Evolutionary conservation across 35 echinoderm and acorn worm species (phyloP), one percentile per base, ranked within the genome.

Genomic region (Ophiothrix spiculata): DNA sequence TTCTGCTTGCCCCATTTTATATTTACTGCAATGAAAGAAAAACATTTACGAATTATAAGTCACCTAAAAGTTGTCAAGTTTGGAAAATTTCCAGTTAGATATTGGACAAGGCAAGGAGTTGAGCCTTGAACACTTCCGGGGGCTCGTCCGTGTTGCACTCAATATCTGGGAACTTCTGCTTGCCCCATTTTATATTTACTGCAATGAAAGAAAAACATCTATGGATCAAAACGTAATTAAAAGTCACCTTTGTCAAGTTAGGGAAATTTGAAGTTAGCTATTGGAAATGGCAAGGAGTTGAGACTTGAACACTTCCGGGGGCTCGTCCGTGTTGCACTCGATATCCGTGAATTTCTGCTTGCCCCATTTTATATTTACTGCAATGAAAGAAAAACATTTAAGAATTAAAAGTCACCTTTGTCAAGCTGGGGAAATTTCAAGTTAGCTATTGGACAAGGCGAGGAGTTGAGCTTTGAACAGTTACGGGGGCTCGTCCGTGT

Each of bases 1-100:
- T 99, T 99, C 86, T 99, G 92, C 77, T 94, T 94, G 19, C 96
- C 96, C 96, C 96, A 99, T 69, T 99, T 99, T 0, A 99, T 64
- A 85, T 94, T 94, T 39, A 99, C 96, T 99, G 88, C 17, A 69
- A 69, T 69, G 60, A 39, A 33, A 93, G 93, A 49, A 97, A 93
- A 31, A 74, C 75, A 36, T 36, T 37, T 16, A 64, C 79, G 91
- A 91, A 97, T 23, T 73, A 40, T n/a, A n/a, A n/a, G 14, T 86
- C 64, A 37, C 93, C 94, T 35, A 93, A 93, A 21, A 97, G 81
- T 0, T 90, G 88, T 75, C 88, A 81, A 32, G 91, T 91, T 81
- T 97, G 93, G 15, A 97, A 32, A 91, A 97, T 97, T 35, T 93
- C 88, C n/a, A n/a, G n/a, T n/a, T n/a, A n/a, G n/a, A n/a, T n/a